Conservation (phyloP, 64 coral and sea anemone genomes). For the Stylophora pistillata region DNA sequence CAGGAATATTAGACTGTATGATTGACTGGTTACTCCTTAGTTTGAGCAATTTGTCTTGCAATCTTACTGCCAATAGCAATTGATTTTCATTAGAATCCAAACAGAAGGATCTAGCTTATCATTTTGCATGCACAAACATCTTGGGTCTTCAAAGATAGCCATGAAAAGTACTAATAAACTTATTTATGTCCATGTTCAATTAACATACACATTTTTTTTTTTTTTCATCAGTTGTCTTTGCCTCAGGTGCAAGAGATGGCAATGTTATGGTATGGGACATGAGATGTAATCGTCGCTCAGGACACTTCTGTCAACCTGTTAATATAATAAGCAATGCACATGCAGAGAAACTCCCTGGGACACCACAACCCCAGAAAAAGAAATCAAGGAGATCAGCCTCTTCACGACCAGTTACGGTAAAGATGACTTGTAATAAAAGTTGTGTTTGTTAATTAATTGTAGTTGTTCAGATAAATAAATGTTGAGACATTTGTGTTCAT, state of each 20-base stretch:
- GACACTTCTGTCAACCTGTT: constrained; percentile 75
- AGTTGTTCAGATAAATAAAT: no score
- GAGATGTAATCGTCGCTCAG: constrained; percentile 83
- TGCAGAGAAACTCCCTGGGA: constrained; percentile 38
- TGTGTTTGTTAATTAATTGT: no score
- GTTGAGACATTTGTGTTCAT: no score
- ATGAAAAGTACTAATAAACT: not conserved
- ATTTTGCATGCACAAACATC: no score
- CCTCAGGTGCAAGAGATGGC: constrained; percentile 90
- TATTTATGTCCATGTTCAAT: not conserved
- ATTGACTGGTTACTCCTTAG: no score
- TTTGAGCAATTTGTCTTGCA: no score
- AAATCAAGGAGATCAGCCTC: constrained; percentile 53
- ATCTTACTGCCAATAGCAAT: no score
- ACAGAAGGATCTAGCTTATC: no score
- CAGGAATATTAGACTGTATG: no score
- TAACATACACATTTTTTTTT: constrained; percentile 13
- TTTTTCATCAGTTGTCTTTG: constrained; percentile 80
- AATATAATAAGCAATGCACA: constrained; percentile 82
- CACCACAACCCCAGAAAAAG: constrained; percentile 48
- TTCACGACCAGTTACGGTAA: constrained; percentile 47
- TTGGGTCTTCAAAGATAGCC: not conserved
- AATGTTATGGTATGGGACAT: constrained; percentile 99
- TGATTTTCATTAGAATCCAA: no score
- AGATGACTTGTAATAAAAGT: no score